Conservation (phyloP, 1,140 invertebrate species). For the Drosophila simulans region DNA sequence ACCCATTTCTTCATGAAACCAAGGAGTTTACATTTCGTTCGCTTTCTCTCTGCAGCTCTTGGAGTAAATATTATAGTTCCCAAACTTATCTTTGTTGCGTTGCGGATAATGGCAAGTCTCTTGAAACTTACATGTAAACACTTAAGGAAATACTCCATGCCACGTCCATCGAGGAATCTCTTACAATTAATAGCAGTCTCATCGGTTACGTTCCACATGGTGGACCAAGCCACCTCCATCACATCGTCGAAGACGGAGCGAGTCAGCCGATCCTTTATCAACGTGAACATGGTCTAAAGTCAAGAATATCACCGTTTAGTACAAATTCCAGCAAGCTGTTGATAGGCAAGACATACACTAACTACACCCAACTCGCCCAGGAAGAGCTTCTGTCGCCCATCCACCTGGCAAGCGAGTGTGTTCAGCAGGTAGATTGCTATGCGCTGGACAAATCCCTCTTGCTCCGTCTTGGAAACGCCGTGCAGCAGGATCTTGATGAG, state of each 20-base stretch:
- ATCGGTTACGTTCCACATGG: slow-evolving; percentile 99
- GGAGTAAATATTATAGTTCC: neutral
- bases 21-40: neutral
- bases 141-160: slow-evolving; percentile 94
- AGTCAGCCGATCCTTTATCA: slow-evolving; percentile 92
- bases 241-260: slow-evolving; percentile 95
- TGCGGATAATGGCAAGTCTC: neutral
- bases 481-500: slow-evolving; percentile 93
- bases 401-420: slow-evolving; percentile 97
- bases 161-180: slow-evolving; percentile 93
- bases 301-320: slow-evolving; percentile 50
- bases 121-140: slow-evolving; percentile 89
- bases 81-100: neutral
- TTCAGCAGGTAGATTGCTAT: slow-evolving; percentile 98
- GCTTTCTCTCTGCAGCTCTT: neutral
- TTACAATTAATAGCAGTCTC: slow-evolving; percentile 97
- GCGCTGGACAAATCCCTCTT: slow-evolving; percentile 96
- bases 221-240: slow-evolving; percentile 98
- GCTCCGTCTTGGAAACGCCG: slow-evolving; percentile 91
- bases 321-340: neutral
- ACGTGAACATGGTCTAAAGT: slow-evolving; percentile 91
- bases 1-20: neutral
- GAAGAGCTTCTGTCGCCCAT: slow-evolving; percentile 95
- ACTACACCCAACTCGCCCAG: slow-evolving; percentile 96
- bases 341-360: slow-evolving; percentile 86